A percentile compares a stretch with the other conserved stretches of the same genome.
These are phyloP conservation scores for Pocota personata DNA, from an alignment of 2,888 invertebrate species.

Conservation along the genomic window DNA sequence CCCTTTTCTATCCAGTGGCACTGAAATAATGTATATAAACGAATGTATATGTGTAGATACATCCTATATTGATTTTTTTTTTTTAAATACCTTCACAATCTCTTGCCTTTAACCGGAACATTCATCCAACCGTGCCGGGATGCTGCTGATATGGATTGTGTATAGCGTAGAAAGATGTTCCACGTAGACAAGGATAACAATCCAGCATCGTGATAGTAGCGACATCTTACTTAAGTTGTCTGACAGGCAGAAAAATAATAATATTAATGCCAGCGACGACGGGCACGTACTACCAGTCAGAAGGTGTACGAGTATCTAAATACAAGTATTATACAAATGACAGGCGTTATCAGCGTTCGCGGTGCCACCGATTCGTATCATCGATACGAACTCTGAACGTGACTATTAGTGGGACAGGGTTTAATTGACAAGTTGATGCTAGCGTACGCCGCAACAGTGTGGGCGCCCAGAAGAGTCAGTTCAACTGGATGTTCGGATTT, in stretches of 20 bases:
- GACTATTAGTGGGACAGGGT: slow-evolving; percentile 56
- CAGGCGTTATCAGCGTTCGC: slow-evolving; percentile 39
- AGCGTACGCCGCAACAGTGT: background rate
- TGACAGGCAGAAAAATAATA: slow-evolving; percentile 69
- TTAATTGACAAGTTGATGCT: slow-evolving; percentile 68
- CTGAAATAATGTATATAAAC: background rate
- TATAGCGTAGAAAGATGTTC: slow-evolving; percentile 2
- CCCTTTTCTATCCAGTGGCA: slow-evolving; percentile 37
- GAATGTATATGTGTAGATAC: background rate
- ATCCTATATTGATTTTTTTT: slow-evolving; percentile 19
- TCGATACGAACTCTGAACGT: slow-evolving; percentile 59
- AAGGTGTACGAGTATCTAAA: slow-evolving; percentile 31
- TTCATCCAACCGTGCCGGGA: slow-evolving; percentile 6
- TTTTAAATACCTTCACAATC: background rate
- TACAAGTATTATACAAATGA: slow-evolving; percentile 28
- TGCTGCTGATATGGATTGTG: background rate
- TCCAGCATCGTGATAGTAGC: slow-evolving; percentile 30
- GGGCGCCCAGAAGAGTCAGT: background rate
- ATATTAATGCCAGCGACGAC: slow-evolving; percentile 54
- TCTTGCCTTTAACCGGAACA: background rate
- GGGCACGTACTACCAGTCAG: slow-evolving; percentile 33
- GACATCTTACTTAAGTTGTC: slow-evolving; percentile 65
- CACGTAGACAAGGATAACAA: slow-evolving; percentile 16
- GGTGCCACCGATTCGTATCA: slow-evolving; percentile 52
- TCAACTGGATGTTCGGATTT: slow-evolving; percentile 1